These are phyloP conservation scores for Ceratina calcarata DNA, from an alignment of 1,140 invertebrate genomes.

Conservation along the genomic window DNA sequence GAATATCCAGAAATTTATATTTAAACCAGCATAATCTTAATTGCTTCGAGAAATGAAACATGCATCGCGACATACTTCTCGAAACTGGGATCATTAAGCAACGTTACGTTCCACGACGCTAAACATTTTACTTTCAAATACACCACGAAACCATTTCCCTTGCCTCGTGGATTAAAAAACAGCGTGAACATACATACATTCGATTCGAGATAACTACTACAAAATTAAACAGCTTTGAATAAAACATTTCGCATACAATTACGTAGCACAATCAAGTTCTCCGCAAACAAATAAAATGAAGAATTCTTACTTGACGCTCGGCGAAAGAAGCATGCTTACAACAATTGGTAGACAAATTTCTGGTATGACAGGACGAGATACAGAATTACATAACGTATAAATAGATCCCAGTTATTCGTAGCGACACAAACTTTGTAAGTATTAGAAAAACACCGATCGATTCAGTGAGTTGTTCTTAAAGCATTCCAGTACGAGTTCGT, in stretches of 20 bases:
- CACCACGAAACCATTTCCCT: background rate
- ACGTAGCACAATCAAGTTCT: background rate
- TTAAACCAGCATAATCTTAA: background rate
- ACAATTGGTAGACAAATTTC: too few species aligned
- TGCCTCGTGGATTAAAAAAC: background rate
- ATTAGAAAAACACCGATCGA: background rate
- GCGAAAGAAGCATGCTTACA: too few species aligned
- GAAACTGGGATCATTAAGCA: background rate
- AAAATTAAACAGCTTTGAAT: slow-evolving; percentile 28
- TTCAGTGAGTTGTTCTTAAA: background rate
- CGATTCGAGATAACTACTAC: slow-evolving; percentile 18
- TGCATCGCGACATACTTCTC: background rate
- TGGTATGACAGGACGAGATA: too few species aligned
- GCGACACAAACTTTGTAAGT: background rate
- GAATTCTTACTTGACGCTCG: too few species aligned
- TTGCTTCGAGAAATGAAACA: background rate
- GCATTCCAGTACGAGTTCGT: background rate
- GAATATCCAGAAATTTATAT: background rate
- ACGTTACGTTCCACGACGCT: background rate
- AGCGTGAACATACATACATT: slow-evolving; percentile 9
- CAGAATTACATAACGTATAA: background rate
- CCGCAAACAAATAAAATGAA: background rate
- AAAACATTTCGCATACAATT: slow-evolving; percentile 27
- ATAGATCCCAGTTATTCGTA: background rate
- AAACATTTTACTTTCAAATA: slow-evolving; percentile 27